Conservation (phyloP, 2,797 vertebrate species). For the Arctocebus calabarensis region DNA sequence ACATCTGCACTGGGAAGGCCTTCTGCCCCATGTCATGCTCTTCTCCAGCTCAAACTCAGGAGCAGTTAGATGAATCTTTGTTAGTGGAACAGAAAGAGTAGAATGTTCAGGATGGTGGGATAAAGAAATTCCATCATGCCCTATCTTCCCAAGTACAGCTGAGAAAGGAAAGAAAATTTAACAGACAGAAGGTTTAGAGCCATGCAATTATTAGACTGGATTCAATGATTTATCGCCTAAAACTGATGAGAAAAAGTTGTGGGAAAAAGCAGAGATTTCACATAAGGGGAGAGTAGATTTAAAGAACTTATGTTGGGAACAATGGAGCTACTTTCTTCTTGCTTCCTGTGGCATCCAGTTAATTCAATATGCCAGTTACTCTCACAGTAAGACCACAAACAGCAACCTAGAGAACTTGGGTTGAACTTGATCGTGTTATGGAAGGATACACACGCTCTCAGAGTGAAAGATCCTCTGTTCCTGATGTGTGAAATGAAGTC, state of each 20-base stretch:
- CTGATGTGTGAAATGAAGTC: slow-evolving; percentile 23
- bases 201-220: background rate
- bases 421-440: background rate
- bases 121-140: background rate
- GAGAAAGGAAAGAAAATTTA: slow-evolving; percentile 16
- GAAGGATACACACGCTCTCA: background rate
- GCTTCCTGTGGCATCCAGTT: background rate
- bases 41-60: background rate
- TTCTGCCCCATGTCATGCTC: background rate
- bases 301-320: background rate
- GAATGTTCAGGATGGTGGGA: background rate
- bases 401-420: background rate
- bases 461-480: background rate
- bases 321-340: background rate
- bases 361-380: background rate
- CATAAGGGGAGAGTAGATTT: background rate
- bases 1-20: background rate
- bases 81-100: background rate
- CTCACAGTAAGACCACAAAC: background rate
- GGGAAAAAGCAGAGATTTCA: background rate
- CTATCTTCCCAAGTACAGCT: background rate
- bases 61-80: background rate
- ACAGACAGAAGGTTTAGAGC: background rate
- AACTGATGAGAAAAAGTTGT: slow-evolving; percentile 15
- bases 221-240: background rate